Evolutionary conservation across 2,888 invertebrate genomes (phyloP).

Genomic region (Parasteatoda lunata): DNA sequence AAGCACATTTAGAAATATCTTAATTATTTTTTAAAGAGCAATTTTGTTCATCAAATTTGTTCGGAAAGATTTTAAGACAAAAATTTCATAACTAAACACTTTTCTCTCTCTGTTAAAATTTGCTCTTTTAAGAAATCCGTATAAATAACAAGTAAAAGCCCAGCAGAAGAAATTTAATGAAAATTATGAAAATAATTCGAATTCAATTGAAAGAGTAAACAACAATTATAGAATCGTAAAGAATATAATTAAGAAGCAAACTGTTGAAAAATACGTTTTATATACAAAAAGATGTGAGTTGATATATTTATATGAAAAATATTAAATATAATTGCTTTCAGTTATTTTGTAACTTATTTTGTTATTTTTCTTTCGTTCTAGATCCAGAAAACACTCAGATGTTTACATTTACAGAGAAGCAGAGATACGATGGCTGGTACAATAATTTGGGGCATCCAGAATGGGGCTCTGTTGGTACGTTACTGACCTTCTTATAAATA

Average conservation of each 20-base stretch:
- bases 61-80: neutral
- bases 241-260: neutral
- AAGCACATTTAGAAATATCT: too few relatives aligned
- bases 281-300: neutral
- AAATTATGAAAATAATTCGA: too few relatives aligned
- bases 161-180: too few relatives aligned
- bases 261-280: neutral
- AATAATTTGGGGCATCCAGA: constrained; percentile 97
- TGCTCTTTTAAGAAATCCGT: too few relatives aligned
- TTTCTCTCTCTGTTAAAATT: neutral
- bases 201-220: too few relatives aligned
- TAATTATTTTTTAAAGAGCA: too few relatives aligned
- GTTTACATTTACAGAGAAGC: constrained; percentile 80
- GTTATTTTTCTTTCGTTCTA: constrained; percentile 15
- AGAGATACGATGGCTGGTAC: constrained; percentile 98
- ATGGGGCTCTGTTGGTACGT: constrained; percentile 96
- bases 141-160: too few relatives aligned
- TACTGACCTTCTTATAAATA: neutral
- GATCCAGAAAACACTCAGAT: constrained; percentile 40
- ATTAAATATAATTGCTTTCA: neutral
- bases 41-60: too few relatives aligned
- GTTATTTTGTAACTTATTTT: neutral
- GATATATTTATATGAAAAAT: neutral
- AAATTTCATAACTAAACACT: neutral
- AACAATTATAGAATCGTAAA: too few relatives aligned